phyloP scores from a whole-genome alignment of 1,140 invertebrate species.

The Eurosta solidaginis region DNA sequence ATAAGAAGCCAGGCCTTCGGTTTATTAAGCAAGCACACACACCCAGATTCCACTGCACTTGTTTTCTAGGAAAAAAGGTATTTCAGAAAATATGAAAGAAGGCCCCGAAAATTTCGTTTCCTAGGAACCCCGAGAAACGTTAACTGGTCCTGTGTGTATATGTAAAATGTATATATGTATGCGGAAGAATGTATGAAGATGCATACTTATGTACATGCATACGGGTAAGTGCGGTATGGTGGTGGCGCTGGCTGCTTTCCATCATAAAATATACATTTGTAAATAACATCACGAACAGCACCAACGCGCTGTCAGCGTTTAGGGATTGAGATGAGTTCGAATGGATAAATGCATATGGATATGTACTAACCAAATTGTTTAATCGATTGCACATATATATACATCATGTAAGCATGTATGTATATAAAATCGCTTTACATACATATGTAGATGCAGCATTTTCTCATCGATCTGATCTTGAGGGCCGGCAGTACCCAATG shows the following conservation, averaged over 20 bases:
- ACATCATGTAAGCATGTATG: background rate
- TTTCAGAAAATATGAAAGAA: too few relatives aligned
- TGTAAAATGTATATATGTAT: too few relatives aligned
- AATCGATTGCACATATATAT: background rate
- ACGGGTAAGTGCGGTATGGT: background rate
- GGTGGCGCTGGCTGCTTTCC: slow-evolving; percentile 17
- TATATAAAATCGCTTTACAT: background rate
- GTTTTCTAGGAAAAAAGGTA: too few relatives aligned
- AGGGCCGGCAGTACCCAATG: too few relatives aligned
- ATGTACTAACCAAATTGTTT: background rate
- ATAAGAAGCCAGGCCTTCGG: too few relatives aligned
- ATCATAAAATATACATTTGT: background rate
- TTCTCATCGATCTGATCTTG: too few relatives aligned
- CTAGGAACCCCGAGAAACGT: too few relatives aligned
- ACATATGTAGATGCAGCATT: too few relatives aligned
- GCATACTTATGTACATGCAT: background rate
- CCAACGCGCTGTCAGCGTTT: background rate
- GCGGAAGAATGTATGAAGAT: background rate
- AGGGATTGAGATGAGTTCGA: background rate
- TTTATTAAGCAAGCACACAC: too few relatives aligned
- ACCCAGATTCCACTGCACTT: too few relatives aligned
- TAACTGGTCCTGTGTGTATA: too few relatives aligned
- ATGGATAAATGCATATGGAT: background rate
- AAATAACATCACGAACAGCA: background rate
- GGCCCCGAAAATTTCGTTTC: too few relatives aligned